phyloP scores from a whole-genome alignment of 2,888 invertebrate genomes.

The Acronicta aceris region DNA sequence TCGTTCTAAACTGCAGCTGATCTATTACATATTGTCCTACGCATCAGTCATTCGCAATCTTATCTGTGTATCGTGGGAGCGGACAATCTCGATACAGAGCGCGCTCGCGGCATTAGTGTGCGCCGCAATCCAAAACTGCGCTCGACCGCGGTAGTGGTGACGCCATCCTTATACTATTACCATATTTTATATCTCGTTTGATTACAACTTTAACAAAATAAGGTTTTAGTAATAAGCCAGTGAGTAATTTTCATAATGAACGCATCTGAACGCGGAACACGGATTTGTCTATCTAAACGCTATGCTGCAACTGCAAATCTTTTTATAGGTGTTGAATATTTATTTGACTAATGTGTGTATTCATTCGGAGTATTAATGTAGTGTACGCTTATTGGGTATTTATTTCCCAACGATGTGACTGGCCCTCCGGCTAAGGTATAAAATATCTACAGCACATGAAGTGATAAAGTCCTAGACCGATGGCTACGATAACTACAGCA shows the following conservation, averaged over 20 bases:
- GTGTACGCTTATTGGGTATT: conserved; percentile 25
- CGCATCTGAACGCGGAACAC: conserved; percentile 44
- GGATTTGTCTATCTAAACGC: conserved; percentile 30
- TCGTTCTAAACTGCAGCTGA: conserved; percentile 76
- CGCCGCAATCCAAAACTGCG: conserved; percentile 37
- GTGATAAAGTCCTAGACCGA: conserved; percentile 26
- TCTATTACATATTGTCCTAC: conserved; percentile 86
- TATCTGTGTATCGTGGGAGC: conserved; percentile 86
- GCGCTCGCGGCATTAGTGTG: conserved; percentile 65
- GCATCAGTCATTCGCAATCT: conserved; percentile 86
- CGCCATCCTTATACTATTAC: conserved; percentile 55
- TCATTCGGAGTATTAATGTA: conserved; percentile 18
- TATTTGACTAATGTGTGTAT: conserved; percentile 31
- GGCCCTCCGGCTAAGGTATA: conserved; percentile 23
- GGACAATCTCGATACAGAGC: conserved; percentile 61
- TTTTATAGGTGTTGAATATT: conserved; percentile 34
- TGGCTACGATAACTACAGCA: conserved; percentile 25
- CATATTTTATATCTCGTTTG: conserved; percentile 60
- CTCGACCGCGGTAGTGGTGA: conserved; percentile 37
- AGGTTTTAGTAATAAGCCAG: conserved; percentile 45
- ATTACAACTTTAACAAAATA: conserved; percentile 56
- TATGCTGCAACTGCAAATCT: conserved; percentile 29
- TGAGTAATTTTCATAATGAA: conserved; percentile 50
- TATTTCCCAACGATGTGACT: conserved; percentile 27
- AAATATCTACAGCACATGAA: conserved; percentile 23